phyloP scores from a whole-genome alignment of 2,113 vertebrate species.

The Archocentrus centrarchus region DNA sequence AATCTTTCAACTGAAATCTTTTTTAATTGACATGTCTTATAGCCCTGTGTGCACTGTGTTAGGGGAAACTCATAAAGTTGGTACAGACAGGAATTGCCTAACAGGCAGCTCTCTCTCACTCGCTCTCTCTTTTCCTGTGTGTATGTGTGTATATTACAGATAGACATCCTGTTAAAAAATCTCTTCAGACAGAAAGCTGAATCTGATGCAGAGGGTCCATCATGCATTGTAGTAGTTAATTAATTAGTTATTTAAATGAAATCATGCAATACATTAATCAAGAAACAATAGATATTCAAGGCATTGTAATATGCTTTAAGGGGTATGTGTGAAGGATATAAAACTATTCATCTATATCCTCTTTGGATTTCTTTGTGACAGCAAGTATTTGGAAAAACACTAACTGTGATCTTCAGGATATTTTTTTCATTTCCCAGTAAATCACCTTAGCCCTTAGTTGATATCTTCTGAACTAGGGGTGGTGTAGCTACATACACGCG shows the following conservation, averaged over 20 bases:
- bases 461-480: constrained; percentile 16
- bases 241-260: background rate
- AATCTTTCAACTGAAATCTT: constrained; percentile 41
- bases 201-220: background rate
- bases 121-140: background rate
- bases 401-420: background rate
- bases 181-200: background rate
- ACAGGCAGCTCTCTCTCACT: background rate
- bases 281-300: background rate
- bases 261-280: background rate
- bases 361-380: background rate
- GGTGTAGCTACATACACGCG: constrained; percentile 9
- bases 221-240: background rate
- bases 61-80: constrained; percentile 20
- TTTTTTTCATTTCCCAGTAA: constrained; percentile 33
- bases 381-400: constrained; percentile 5
- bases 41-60: constrained; percentile 6
- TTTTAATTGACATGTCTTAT: constrained; percentile 54
- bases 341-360: background rate
- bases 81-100: constrained; percentile 10
- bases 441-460: constrained; percentile 29
- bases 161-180: background rate
- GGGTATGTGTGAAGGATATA: background rate
- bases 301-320: background rate
- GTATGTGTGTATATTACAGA: background rate